Percentiles rank a stretch among this genome's conserved stretches.
Conservation (phyloP, 2,888 invertebrate genomes). For the Leucophenga montana region DNA sequence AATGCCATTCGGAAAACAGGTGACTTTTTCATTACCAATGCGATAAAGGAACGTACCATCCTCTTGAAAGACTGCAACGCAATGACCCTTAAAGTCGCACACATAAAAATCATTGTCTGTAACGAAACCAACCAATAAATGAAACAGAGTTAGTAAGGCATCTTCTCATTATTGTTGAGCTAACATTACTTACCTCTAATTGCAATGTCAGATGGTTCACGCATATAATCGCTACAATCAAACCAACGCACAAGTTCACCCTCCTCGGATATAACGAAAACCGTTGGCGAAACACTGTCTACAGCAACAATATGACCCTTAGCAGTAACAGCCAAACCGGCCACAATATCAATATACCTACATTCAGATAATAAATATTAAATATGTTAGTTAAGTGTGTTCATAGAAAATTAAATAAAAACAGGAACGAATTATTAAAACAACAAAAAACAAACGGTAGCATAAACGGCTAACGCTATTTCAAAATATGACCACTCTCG, state of each 20-base stretch:
- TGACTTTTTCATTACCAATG: conserved; percentile 95
- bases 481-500: no score
- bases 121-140: conserved; percentile 45
- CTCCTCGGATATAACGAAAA: conserved; percentile 93
- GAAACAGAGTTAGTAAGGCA: background rate
- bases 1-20: conserved; percentile 98
- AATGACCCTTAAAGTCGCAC: conserved; percentile 98
- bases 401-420: no score
- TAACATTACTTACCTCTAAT: conserved; percentile 83
- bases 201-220: conserved; percentile 97
- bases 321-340: conserved; percentile 93
- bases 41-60: conserved; percentile 92
- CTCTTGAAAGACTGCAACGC: conserved; percentile 96
- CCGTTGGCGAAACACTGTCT: conserved; percentile 97
- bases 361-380: conserved; percentile 4
- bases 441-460: no score
- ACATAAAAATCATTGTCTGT: conserved; percentile 94
- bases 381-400: background rate
- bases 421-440: no score
- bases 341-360: conserved; percentile 91
- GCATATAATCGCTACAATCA: conserved; percentile 97
- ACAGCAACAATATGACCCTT: conserved; percentile 96
- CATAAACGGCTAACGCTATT: no score
- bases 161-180: background rate
- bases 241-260: conserved; percentile 97